A percentile compares a stretch with the other conserved stretches of the same genome.
Evolutionary conservation across 2,888 invertebrate genomes (phyloP).

Genomic region (Microctonus brassicae): DNA sequence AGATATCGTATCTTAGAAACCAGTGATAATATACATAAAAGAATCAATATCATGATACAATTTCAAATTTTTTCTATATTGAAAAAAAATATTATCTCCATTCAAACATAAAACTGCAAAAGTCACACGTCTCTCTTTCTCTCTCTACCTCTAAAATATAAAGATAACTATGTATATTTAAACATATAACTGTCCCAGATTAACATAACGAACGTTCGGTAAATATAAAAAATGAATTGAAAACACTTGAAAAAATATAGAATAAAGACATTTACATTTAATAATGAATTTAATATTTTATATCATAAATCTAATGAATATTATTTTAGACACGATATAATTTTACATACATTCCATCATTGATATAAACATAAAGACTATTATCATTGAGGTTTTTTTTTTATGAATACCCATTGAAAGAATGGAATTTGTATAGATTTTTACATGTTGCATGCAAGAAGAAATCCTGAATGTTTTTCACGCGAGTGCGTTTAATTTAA

Average conservation of each 20-base stretch:
- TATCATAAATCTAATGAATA: not conserved
- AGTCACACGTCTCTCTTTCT: too few species aligned
- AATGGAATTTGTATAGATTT: not conserved
- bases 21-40: too few species aligned
- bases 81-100: too few species aligned
- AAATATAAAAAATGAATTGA: not conserved
- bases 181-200: too few species aligned
- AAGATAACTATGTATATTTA: too few species aligned
- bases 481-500: conserved; percentile 54
- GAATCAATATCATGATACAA: too few species aligned
- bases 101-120: too few species aligned
- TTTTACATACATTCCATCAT: not conserved
- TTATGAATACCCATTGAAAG: not conserved
- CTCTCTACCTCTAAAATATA: too few species aligned
- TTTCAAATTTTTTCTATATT: too few species aligned
- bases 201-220: too few species aligned
- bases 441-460: not conserved
- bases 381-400: not conserved
- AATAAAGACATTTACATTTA: not conserved
- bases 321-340: not conserved
- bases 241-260: not conserved
- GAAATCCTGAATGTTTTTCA: conserved; percentile 32
- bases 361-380: not conserved
- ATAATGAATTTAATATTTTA: not conserved
- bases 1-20: too few species aligned